Evolutionary conservation across 2,113 vertebrate species (phyloP).

Genomic region (Colistium nudipinnis): DNA sequence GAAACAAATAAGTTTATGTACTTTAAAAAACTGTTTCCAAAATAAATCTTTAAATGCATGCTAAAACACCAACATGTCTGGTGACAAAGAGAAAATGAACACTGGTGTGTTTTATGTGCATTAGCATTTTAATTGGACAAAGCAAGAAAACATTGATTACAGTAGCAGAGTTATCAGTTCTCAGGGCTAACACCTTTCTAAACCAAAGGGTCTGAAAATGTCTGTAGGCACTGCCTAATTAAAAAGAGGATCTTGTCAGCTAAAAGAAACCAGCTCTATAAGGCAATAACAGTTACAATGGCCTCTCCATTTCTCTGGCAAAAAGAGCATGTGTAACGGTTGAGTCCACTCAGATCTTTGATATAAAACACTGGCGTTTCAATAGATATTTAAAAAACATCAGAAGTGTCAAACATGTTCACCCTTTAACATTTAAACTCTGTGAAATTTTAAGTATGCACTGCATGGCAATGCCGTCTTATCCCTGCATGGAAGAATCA

Average conservation of each 20-base stretch:
- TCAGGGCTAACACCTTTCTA: conserved; percentile 75
- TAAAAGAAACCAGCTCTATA: conserved; percentile 81
- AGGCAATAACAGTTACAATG: conserved; percentile 80
- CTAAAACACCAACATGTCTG: not conserved
- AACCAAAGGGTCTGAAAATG: conserved; percentile 76
- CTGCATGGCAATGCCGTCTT: conserved; percentile 75
- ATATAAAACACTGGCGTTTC: conserved; percentile 78
- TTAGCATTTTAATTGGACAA: conserved; percentile 83
- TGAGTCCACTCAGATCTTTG: conserved; percentile 68
- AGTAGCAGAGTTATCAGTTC: conserved; percentile 81
- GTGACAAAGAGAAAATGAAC: conserved; percentile 11
- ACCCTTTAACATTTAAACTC: conserved; percentile 66
- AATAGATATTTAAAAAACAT: conserved; percentile 72
- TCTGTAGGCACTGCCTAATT: conserved; percentile 81
- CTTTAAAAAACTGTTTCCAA: not conserved
- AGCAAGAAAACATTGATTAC: conserved; percentile 82
- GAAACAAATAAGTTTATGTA: not conserved
- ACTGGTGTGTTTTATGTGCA: conserved; percentile 67
- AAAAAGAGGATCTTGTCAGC: conserved; percentile 73
- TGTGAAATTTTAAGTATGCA: conserved; percentile 72
- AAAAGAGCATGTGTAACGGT: conserved; percentile 72
- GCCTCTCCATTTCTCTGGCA: conserved; percentile 70
- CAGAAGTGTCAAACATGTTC: conserved; percentile 70
- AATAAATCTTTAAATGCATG: not conserved
- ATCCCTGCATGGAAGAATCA: conserved; percentile 73